A percentile compares a stretch with the other conserved stretches of the same genome.
phyloP scores from a whole-genome alignment of 2,797 vertebrate genomes.

The Thaleichthys pacificus region DNA sequence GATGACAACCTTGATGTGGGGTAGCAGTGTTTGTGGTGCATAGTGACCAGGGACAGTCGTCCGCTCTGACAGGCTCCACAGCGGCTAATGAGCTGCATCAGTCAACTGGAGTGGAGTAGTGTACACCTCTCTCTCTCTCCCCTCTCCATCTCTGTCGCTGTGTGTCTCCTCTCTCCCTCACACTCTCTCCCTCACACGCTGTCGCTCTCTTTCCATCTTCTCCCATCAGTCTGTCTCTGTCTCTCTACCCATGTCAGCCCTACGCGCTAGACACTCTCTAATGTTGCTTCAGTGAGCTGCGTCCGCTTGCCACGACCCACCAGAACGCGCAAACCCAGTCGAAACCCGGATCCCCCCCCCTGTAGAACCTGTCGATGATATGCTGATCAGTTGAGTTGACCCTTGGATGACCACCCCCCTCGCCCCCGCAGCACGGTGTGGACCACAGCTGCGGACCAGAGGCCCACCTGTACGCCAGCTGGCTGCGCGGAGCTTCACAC shows the following conservation, averaged over 20 bases:
- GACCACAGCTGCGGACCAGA: too few species aligned
- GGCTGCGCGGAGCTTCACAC: too few species aligned
- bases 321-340: too few species aligned
- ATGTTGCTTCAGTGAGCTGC: too few species aligned
- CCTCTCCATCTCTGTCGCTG: not conserved
- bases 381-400: too few species aligned
- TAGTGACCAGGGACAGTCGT: constrained; percentile 75
- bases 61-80: constrained; percentile 68
- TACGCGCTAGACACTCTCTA: too few species aligned
- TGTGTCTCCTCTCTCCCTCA: not conserved
- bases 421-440: too few species aligned
- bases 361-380: too few species aligned
- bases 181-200: not conserved
- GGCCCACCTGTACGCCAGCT: too few species aligned
- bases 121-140: constrained; percentile 20
- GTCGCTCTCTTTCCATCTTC: not conserved
- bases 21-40: constrained; percentile 67
- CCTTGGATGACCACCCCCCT: too few species aligned
- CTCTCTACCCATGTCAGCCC: not conserved
- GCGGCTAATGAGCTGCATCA: constrained; percentile 78
- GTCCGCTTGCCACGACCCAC: too few species aligned
- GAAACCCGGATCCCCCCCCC: too few species aligned
- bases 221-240: not conserved
- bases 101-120: constrained; percentile 66
- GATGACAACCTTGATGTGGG: constrained; percentile 68